phyloP scores from a whole-genome alignment of 1,140 invertebrate genomes.

The Drosophila ananassae region DNA sequence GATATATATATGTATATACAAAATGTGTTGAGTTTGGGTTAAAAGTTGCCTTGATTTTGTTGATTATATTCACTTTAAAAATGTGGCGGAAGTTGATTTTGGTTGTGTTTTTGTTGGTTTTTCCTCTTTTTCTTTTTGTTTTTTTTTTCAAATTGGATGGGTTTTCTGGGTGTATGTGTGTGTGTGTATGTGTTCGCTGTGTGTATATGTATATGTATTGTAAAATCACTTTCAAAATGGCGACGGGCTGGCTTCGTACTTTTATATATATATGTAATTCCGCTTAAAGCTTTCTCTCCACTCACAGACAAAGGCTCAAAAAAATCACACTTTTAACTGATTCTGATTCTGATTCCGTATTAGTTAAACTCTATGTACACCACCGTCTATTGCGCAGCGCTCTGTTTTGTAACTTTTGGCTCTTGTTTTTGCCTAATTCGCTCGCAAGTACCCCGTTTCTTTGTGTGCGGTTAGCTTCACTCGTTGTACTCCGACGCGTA shows the following conservation, averaged over 20 bases:
- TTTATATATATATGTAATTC: conserved; percentile 74
- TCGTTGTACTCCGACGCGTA: conserved; percentile 82
- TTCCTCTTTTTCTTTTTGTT: background rate
- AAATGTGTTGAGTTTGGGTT: conserved; percentile 56
- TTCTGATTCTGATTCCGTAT: conserved; percentile 59
- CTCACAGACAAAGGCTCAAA: conserved; percentile 78
- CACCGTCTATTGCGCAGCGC: conserved; percentile 66
- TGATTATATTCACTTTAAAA: conserved; percentile 47
- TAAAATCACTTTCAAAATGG: conserved; percentile 83
- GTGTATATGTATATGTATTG: conserved; percentile 50
- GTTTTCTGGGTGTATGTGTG: conserved; percentile 37
- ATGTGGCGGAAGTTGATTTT: conserved; percentile 53
- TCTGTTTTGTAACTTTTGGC: conserved; percentile 43
- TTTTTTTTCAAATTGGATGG: conserved; percentile 42
- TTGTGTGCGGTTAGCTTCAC: conserved; percentile 70
- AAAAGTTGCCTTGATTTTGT: conserved; percentile 68
- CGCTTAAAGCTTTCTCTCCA: conserved; percentile 81
- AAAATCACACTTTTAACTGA: conserved; percentile 80
- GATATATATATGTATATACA: conserved; percentile 28
- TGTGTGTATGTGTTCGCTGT: conserved; percentile 43
- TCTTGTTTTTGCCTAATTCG: conserved; percentile 31
- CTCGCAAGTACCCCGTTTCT: conserved; percentile 68
- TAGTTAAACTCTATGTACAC: conserved; percentile 68
- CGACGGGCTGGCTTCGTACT: conserved; percentile 73
- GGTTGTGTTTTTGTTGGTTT: conserved; percentile 32